Percentiles rank a stretch among this genome's conserved stretches.
phyloP scores from a whole-genome alignment of 2,797 vertebrate genomes.

The Astyanax mexicanus region DNA sequence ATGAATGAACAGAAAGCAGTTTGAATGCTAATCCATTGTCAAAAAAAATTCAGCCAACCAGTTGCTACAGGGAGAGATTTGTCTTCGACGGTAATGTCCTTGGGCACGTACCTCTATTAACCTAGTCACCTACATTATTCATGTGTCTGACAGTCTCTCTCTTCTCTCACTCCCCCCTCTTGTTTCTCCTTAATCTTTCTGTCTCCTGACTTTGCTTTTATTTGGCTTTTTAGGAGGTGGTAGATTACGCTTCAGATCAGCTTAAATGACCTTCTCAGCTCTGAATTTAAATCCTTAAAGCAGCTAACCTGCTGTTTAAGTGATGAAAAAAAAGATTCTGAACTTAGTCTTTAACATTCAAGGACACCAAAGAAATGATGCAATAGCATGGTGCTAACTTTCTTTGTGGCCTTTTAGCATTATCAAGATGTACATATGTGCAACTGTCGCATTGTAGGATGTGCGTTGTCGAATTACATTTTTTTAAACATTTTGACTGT shows the following conservation, averaged over 20 bases:
- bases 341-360: slow-evolving; percentile 54
- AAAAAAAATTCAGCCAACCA: background rate
- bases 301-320: slow-evolving; percentile 50
- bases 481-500: too few species aligned
- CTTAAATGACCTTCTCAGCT: slow-evolving; percentile 52
- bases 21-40: background rate
- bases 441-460: too few species aligned
- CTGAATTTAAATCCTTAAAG: slow-evolving; percentile 59
- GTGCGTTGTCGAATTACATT: too few species aligned
- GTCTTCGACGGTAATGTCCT: background rate
- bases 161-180: slow-evolving; percentile 7
- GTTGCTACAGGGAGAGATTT: background rate
- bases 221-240: slow-evolving; percentile 41
- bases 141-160: slow-evolving; percentile 25
- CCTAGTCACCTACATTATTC: slow-evolving; percentile 37
- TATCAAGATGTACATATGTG: too few species aligned
- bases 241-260: slow-evolving; percentile 32
- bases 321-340: slow-evolving; percentile 43
- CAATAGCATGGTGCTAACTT: slow-evolving; percentile 57
- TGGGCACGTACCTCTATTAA: slow-evolving; percentile 24
- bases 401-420: slow-evolving; percentile 41
- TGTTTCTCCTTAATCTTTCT: slow-evolving; percentile 31
- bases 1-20: background rate
- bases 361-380: slow-evolving; percentile 56
- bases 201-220: slow-evolving; percentile 31